These are phyloP conservation scores for Heliocidaris erythrogramma DNA, from an alignment of 35 echinoderm and acorn worm genomes.

Conservation along the genomic window DNA sequence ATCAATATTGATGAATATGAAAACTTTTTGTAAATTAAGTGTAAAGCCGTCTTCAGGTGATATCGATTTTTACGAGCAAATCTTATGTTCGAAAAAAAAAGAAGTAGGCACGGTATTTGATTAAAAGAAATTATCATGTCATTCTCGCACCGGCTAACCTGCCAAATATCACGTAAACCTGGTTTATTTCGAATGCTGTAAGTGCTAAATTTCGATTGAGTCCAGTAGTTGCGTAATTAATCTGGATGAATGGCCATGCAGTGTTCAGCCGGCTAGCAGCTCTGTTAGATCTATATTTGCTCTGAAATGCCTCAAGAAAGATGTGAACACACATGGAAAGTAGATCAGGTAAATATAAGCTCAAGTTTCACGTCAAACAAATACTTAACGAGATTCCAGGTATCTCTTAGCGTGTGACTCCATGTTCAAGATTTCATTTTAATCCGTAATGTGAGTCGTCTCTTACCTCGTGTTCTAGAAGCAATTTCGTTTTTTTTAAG, in stretches of 20 bases:
- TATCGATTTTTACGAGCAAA: no score
- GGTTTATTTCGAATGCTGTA: neutral
- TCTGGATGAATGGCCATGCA: neutral
- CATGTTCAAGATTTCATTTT: neutral
- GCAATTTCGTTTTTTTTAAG: neutral
- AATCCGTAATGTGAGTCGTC: neutral
- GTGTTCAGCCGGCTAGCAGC: neutral
- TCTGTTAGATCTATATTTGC: neutral
- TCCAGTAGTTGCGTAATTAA: neutral
- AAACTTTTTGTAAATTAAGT: no score
- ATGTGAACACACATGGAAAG: neutral
- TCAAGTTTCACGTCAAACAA: conserved; percentile 16
- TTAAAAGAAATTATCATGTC: no score
- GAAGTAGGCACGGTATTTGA: no score
- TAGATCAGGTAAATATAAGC: neutral
- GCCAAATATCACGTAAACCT: neutral
- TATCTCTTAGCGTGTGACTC: neutral
- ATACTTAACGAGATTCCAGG: neutral
- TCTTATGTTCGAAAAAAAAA: no score
- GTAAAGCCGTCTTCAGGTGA: no score
- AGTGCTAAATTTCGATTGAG: neutral
- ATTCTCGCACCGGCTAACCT: neutral
- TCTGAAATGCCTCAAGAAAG: neutral
- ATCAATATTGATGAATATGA: no score
- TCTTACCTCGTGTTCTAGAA: neutral